A percentile compares a stretch with the other conserved stretches of the same genome.
These are phyloP conservation scores for Rhinichthys klamathensis DNA, from an alignment of 2,113 vertebrate species.

Conservation along the genomic window DNA sequence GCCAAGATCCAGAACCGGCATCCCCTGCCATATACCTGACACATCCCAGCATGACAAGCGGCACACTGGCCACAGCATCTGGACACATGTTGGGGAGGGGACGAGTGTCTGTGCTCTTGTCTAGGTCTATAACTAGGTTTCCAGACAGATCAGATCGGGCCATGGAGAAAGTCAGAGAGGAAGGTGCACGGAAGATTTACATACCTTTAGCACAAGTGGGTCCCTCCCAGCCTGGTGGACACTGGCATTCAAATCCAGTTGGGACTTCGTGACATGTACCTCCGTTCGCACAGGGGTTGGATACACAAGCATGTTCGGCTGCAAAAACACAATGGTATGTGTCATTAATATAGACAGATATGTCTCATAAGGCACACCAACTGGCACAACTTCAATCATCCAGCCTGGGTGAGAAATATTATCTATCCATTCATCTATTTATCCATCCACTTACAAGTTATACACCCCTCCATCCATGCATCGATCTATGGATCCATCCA, in stretches of 20 bases:
- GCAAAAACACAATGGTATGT: conserved; percentile 22
- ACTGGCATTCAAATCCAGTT: conserved; percentile 89
- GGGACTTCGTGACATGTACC: conserved; percentile 87
- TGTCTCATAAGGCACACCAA: too few species aligned
- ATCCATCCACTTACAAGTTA: background rate
- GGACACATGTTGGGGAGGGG: conserved; percentile 17
- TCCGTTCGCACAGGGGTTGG: conserved; percentile 90
- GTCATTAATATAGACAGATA: background rate
- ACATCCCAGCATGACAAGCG: conserved; percentile 6
- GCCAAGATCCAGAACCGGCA: conserved; percentile 9
- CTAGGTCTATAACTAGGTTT: conserved; percentile 16
- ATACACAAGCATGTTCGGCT: conserved; percentile 92
- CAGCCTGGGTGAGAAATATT: too few species aligned
- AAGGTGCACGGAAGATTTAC: conserved; percentile 52
- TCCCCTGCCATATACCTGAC: conserved; percentile 22
- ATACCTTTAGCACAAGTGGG: conserved; percentile 89
- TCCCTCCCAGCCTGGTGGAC: conserved; percentile 89
- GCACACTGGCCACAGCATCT: conserved; percentile 15
- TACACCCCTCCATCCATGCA: background rate
- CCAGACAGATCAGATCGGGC: background rate
- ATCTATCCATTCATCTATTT: background rate
- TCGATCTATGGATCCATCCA: background rate
- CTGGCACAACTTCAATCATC: too few species aligned
- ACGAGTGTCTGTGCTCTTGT: conserved; percentile 5
- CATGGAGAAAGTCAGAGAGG: background rate